phyloP scores from a whole-genome alignment of 2,888 invertebrate species.

The Gerris lacustris region DNA sequence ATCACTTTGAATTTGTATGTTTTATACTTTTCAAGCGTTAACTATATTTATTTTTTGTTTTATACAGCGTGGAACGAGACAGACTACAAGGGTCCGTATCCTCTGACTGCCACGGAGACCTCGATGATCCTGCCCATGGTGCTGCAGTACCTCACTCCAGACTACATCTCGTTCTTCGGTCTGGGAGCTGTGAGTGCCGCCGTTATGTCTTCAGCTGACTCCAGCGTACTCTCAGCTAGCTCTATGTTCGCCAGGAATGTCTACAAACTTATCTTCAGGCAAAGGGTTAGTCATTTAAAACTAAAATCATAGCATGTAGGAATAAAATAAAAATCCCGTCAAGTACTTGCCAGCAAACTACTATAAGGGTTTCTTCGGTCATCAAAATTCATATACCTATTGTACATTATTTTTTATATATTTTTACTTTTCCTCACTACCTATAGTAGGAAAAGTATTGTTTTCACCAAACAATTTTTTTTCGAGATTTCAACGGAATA shows the following conservation, averaged over 20 bases:
- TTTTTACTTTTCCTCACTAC: too few relatives aligned
- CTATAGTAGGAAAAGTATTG: too few relatives aligned
- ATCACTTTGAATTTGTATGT: too few relatives aligned
- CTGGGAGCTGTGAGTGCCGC: slow-evolving; percentile 97
- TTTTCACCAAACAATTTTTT: too few relatives aligned
- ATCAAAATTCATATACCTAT: too few relatives aligned
- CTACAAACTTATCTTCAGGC: slow-evolving; percentile 92
- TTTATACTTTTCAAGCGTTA: too few relatives aligned
- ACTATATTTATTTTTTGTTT: not conserved
- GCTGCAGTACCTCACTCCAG: slow-evolving; percentile 88
- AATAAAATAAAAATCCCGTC: too few relatives aligned
- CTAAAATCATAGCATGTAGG: too few relatives aligned
- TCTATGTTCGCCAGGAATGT: slow-evolving; percentile 99
- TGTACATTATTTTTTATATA: too few relatives aligned
- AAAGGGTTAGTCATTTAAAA: slow-evolving; percentile 48
- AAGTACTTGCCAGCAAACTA: too few relatives aligned
- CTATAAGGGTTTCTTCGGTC: too few relatives aligned
- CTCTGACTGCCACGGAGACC: slow-evolving; percentile 62
- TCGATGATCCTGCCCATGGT: slow-evolving; percentile 96
- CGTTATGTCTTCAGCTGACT: slow-evolving; percentile 99
- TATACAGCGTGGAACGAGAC: slow-evolving; percentile 89
- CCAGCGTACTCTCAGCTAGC: slow-evolving; percentile 92
- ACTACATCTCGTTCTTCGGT: slow-evolving; percentile 92
- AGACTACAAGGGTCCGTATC: slow-evolving; percentile 61
- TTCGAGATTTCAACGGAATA: too few relatives aligned